These are phyloP conservation scores for Myotis daubentonii DNA, from an alignment of 2,797 vertebrate genomes.

Conservation along the genomic window DNA sequence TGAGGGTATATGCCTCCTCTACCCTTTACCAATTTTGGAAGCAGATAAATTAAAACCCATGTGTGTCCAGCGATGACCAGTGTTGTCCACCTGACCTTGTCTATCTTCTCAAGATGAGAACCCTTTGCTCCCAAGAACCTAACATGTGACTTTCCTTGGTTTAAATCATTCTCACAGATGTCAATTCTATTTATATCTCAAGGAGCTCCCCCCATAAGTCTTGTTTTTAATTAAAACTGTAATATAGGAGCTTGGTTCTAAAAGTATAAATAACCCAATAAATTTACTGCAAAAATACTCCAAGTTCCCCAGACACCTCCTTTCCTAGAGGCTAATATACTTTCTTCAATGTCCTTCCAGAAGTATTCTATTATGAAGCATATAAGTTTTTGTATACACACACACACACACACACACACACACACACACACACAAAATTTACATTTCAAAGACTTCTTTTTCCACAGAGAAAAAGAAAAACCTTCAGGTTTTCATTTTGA, in stretches of 20 bases:
- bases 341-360: conserved; percentile 4
- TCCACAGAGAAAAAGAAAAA: not conserved
- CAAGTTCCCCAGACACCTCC: not conserved
- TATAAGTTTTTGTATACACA: not conserved
- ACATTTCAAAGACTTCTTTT: conserved; percentile 53
- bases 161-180: conserved; percentile 21
- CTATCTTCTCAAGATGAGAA: not conserved
- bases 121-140: not conserved
- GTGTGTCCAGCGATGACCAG: rapidly evolving
- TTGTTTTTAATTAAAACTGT: conserved; percentile 16
- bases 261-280: not conserved
- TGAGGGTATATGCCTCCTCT: not conserved
- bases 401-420: not conserved
- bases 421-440: not conserved
- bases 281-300: not conserved
- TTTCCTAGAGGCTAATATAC: not conserved
- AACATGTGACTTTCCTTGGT: conserved; percentile 1
- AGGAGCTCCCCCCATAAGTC: not conserved
- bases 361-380: not conserved
- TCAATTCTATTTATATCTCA: conserved; percentile 1
- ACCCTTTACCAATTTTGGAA: not conserved
- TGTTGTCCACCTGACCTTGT: not conserved
- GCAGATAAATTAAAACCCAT: not conserved
- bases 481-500: no score
- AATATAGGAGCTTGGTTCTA: not conserved